These are phyloP conservation scores for Sakesphorus luctuosus DNA, from an alignment of 2,113 vertebrate genomes.

Conservation along the genomic window DNA sequence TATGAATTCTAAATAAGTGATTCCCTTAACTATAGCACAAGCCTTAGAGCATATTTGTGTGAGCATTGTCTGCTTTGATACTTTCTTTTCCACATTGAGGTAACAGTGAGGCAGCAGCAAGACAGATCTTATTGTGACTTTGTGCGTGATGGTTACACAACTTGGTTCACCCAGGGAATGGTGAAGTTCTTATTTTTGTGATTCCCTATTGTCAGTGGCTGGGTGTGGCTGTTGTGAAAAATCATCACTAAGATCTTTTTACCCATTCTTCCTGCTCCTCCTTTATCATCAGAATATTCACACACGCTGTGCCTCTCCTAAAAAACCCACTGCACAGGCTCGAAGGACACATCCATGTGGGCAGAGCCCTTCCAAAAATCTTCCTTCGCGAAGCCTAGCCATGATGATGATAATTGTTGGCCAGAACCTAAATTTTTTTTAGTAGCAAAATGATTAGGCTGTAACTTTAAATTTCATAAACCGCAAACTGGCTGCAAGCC, in stretches of 20 bases:
- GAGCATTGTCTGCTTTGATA: neutral
- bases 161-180: neutral
- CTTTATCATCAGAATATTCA: neutral
- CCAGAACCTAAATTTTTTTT: neutral
- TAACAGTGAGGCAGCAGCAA: neutral
- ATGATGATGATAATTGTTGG: neutral
- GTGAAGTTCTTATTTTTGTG: neutral
- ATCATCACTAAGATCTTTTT: neutral
- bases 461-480: conserved; percentile 72
- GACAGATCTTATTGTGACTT: neutral
- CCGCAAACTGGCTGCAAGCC: conserved; percentile 64
- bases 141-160: neutral
- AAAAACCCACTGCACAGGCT: no score
- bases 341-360: no score
- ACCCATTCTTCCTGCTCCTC: neutral
- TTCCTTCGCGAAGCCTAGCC: no score
- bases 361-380: no score
- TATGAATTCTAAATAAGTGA: neutral
- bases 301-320: no score
- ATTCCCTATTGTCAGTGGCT: neutral
- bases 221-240: neutral
- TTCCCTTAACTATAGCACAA: neutral
- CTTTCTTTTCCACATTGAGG: neutral
- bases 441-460: conserved; percentile 49
- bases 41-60: neutral